A percentile compares a stretch with the other conserved stretches of the same genome.
These are phyloP conservation scores for Orcinus orca DNA, from an alignment of 2,113 vertebrate genomes.

Conservation along the genomic window DNA sequence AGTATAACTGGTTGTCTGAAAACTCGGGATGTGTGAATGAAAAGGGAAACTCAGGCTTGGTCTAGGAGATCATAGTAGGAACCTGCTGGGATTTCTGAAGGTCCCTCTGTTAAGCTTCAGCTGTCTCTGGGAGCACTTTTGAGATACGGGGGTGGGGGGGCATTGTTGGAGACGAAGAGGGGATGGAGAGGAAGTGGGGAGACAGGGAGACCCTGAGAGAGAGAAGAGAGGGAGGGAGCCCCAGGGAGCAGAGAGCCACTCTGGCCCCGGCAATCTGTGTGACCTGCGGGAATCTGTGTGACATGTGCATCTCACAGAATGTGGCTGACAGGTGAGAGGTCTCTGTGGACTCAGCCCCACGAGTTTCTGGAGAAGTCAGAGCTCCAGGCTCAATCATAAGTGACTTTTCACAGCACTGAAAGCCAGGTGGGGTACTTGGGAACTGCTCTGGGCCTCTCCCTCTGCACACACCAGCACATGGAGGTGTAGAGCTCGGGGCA, in stretches of 20 bases:
- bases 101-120: not conserved
- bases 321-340: not conserved
- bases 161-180: not conserved
- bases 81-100: not conserved
- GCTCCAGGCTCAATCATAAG: not conserved
- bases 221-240: not conserved
- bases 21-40: not conserved
- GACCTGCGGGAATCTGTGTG: not conserved
- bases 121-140: not conserved
- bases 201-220: not conserved
- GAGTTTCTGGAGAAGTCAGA: not conserved
- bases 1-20: not conserved
- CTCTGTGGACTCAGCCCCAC: not conserved
- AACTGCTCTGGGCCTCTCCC: not conserved
- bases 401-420: not conserved
- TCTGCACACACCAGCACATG: fast-evolving
- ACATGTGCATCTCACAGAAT: not conserved
- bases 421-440: not conserved
- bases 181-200: not conserved
- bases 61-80: not conserved
- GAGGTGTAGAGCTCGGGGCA: not conserved
- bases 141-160: not conserved
- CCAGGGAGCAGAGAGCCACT: not conserved
- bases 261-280: not conserved
- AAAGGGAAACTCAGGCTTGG: not conserved